These are phyloP conservation scores for Polypedilum vanderplanki DNA, from an alignment of 1,140 invertebrate species.

Conservation along the genomic window DNA sequence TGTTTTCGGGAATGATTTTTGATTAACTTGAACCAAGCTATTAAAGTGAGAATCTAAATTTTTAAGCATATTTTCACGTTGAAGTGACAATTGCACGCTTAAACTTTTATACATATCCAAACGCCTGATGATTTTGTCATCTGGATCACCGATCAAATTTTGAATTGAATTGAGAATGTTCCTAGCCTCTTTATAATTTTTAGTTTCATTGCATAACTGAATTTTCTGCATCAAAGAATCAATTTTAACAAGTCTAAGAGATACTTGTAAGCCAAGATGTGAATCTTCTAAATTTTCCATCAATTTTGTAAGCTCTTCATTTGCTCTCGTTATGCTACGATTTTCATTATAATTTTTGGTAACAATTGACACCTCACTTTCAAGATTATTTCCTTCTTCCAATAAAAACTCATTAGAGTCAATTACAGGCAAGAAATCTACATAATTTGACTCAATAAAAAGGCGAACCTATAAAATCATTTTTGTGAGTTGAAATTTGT, in stretches of 20 bases:
- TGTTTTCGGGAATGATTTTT: slow-evolving; percentile 39
- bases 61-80: slow-evolving; percentile 39
- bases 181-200: slow-evolving; percentile 37
- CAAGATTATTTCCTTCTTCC: slow-evolving; percentile 36
- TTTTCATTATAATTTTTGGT: slow-evolving; percentile 35
- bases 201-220: slow-evolving; percentile 38
- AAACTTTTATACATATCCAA: slow-evolving; percentile 40
- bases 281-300: slow-evolving; percentile 36
- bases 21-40: slow-evolving; percentile 37
- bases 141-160: slow-evolving; percentile 35
- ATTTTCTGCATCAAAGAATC: slow-evolving; percentile 41
- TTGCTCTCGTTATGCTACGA: slow-evolving; percentile 34
- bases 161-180: slow-evolving; percentile 38
- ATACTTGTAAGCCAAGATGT: slow-evolving; percentile 36
- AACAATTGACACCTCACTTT: slow-evolving; percentile 37
- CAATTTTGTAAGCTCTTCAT: slow-evolving; percentile 34
- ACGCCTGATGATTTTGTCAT: slow-evolving; percentile 36
- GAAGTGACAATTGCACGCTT: slow-evolving; percentile 39
- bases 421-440: slow-evolving; percentile 40
- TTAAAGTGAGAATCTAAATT: slow-evolving; percentile 40
- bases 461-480: slow-evolving; percentile 26
- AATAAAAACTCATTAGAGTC: slow-evolving; percentile 37
- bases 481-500: not conserved
- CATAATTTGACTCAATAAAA: slow-evolving; percentile 40
- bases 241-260: slow-evolving; percentile 38